Base-by-base conservation (phyloP, 2,797 vertebrate species). In the Neomorphus geoffroyi region DNA sequence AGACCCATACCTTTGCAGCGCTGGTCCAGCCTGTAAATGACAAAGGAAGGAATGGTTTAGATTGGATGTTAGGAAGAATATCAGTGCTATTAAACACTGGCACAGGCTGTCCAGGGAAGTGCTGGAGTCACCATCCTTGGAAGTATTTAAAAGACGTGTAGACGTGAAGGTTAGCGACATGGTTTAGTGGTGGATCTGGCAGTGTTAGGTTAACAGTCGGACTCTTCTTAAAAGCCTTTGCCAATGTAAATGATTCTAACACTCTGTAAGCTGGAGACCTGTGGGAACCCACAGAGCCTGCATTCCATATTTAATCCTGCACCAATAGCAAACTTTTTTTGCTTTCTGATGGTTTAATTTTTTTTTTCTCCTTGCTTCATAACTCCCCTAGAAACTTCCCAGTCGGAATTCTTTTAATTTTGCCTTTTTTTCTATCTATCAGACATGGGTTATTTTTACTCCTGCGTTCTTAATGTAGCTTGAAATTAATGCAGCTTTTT, bases 401-500 rank as follows among this genome's bases (percentile, higher is more conserved):
- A 53, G 77, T 70, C 82, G 84, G 82, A 48, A 86, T 84, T 91
- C 80, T 91, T 88, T 51, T 84, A 60, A 95, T 92, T 93, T 86
- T 83, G 28, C 54, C 35, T 57, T 79, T 90, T 91, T 80, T 60
- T 37, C 9, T 67, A 22, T 58, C 70, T 89, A 90, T 81, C 66
- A 79, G 66, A 58, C 60, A 58, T n/a, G 2, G 13, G 51, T 72
- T 96, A 91, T 93, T 92, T 95, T 94, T 80, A 93, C 66, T 88
- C 71, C 82, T 79, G 65, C 23, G 41, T 94, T 93, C 70, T 51
- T 95, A 96, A 94, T 95, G 93, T 94, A 95, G 84, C 92, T 94
- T 96, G 93, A 97, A 96, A 96, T 94, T 91, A 94, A 91, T 78
- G 87, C 80, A 91, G 72, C 28, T 16, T 81, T 88, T 93, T 93